Percentiles rank a stretch among this genome's conserved stretches.
These are phyloP conservation scores for Anolis apletophallus DNA, from an alignment of 2,797 vertebrate species.

Conservation along the genomic window DNA sequence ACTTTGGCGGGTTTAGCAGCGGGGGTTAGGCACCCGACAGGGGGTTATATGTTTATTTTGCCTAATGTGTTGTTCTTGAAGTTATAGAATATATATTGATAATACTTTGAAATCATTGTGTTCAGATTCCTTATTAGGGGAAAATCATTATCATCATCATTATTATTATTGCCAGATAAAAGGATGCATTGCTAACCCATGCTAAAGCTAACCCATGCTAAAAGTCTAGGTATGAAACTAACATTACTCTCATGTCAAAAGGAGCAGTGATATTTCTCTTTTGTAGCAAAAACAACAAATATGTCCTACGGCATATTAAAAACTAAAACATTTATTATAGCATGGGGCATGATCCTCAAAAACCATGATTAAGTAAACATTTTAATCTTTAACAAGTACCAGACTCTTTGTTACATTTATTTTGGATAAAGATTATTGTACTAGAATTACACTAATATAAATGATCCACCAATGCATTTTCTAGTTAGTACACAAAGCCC, in stretches of 20 bases:
- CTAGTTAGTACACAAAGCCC: neutral
- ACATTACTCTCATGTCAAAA: neutral
- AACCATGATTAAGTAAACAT: neutral
- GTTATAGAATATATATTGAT: no score
- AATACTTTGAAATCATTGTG: no score
- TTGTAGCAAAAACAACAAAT: neutral
- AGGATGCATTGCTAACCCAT: neutral
- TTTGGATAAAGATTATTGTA: neutral
- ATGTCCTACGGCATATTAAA: neutral
- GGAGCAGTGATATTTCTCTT: neutral
- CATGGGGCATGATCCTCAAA: neutral
- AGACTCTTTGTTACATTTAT: neutral
- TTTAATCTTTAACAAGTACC: neutral
- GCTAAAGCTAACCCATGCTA: neutral
- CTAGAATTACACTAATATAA: fast-evolving
- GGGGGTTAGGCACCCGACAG: no score
- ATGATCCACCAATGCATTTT: neutral
- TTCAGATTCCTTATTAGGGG: no score
- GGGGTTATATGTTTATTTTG: no score
- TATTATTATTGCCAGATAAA: fast-evolving
- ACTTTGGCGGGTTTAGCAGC: no score
- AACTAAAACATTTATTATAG: neutral
- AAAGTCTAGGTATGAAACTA: neutral
- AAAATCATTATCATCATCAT: no score
- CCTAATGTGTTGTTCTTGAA: no score